Evolutionary conservation across 2,888 invertebrate species (phyloP), one percentile per base, ranked within the genome.

Genomic region (Drosophila formosana): DNA sequence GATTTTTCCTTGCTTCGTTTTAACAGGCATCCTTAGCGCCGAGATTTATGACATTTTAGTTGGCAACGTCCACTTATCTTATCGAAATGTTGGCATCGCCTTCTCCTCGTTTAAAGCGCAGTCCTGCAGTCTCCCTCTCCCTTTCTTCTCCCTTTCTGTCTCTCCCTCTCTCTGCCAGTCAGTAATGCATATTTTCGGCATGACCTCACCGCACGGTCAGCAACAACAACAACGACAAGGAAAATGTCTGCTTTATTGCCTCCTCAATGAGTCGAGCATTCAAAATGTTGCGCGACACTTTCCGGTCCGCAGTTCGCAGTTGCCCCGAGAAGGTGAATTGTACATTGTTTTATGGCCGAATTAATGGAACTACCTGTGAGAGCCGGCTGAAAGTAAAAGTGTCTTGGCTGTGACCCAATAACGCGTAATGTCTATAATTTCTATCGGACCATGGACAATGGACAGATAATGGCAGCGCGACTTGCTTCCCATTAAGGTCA

Each of bases 51-150:
- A 88, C 80, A 86, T 82, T 91, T 89, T 87, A 89, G 90, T 92
- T 92, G 92, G 92, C 92, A 92, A 83, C 91, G 90, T 90, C 90
- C 88, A 90, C 91, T 90, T 91, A 91, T 92, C 92, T 92, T 92
- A 92, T 92, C 92, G 90, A 89, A 90, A 81, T 84, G 90, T 91
- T 92, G 92, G 92, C 92, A 92, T 91, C 91, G 86, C 78, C 67
- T 68, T 70, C 66, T 55, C 65, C 41, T 51, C 6, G 34, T 26
- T 26, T 18, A 58, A 60, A 75, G 64, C 50, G 51, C 45, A 18
- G 18, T 37, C 23, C 23, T n/a, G 26, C 32, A 1, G 32, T 50
- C 41, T 1, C 9, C 26, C 5, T 28, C 25, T n/a, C n/a, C n/a
- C n/a, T n/a, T n/a, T n/a, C n/a, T n/a, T n/a, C 55, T 9, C 23